Evolutionary conservation across 2,797 vertebrate genomes (phyloP).

Genomic region (Anas bahamensis): DNA sequence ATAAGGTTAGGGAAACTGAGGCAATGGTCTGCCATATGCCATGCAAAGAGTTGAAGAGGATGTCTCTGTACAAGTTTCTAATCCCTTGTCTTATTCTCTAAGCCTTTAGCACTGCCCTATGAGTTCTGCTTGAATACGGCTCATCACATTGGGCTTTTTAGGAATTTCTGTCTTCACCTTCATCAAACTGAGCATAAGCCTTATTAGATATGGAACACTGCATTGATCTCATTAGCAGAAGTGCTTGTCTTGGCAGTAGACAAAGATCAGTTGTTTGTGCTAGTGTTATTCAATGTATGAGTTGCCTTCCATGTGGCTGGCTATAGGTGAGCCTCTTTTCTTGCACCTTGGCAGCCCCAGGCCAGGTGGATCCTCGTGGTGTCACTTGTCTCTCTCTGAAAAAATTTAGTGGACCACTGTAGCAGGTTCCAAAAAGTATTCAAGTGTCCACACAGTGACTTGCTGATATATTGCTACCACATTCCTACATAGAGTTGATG

Average conservation of each 20-base stretch:
- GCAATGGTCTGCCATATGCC: neutral
- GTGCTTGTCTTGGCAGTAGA: slow-evolving; percentile 29
- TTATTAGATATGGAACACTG: slow-evolving; percentile 48
- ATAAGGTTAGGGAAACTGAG: slow-evolving; percentile 11
- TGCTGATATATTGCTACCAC: neutral
- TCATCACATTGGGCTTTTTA: slow-evolving; percentile 3
- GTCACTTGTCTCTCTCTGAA: neutral
- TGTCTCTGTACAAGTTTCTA: neutral
- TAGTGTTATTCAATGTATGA: neutral
- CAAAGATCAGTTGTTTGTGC: slow-evolving; percentile 14
- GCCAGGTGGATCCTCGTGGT: neutral
- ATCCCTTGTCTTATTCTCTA: neutral
- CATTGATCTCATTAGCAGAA: slow-evolving; percentile 30
- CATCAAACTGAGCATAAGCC: slow-evolving; percentile 33
- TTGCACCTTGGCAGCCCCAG: neutral
- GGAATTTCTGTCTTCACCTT: slow-evolving; percentile 48
- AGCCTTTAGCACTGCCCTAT: neutral
- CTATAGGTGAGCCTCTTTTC: slow-evolving; percentile 12
- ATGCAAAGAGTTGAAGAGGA: neutral
- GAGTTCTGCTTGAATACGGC: neutral
- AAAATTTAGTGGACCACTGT: neutral
- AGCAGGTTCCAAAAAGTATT: neutral
- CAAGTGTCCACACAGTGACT: neutral
- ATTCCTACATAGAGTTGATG: neutral
- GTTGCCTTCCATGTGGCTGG: neutral